Base-by-base conservation (phyloP, 2,888 invertebrate species). In the Tetragonisca angustula region DNA sequence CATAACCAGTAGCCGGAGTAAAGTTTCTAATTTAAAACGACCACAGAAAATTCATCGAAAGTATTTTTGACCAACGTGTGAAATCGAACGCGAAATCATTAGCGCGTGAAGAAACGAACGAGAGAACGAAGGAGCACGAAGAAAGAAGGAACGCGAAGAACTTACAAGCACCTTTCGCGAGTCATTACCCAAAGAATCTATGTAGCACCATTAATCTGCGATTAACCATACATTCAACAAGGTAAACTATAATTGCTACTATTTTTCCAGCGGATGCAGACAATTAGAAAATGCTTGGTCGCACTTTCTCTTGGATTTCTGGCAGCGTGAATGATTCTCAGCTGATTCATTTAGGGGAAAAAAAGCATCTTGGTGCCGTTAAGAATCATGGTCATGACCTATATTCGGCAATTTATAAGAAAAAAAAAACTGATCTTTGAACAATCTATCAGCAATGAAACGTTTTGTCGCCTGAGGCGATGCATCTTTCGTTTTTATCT, bases 281-380 rank as follows among this genome's bases (percentile, higher is more conserved):
- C 91, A 92, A 93, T 93, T 92, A 93, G 93, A 94, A 93, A 93
- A 94, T 92, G 86, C 83, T 79, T 85, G 87, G 83, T 89, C 86
- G 91, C 92, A 93, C 93, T 94, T 93, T 93, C 93, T 92, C 92
- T 59, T 87, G 65, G 64, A 59, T 70, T 74, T 65, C 77, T 32
- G 43, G 17, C 32, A 24, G 36, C 72, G 70, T 36, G 76, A n/a
- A 71, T 56, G 17, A 36, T 79, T 72, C 21, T 49, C 32, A 52
- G 52, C 50, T 36, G 76, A 36, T 59, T 52, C 15, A 27, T 76
- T 85, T 72, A 67, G 56, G 59, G 64, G 21, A 77, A 62, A 76
- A 64, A 65, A 76, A 73, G 56, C n/a, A 32, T 24, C 54, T 32
- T 19, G 19, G 62, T 17, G 17, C 4, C 11, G 5, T 19, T 21